Base-by-base conservation (phyloP, 1,140 invertebrate species). In the Teleogryllus occipitalis region DNA sequence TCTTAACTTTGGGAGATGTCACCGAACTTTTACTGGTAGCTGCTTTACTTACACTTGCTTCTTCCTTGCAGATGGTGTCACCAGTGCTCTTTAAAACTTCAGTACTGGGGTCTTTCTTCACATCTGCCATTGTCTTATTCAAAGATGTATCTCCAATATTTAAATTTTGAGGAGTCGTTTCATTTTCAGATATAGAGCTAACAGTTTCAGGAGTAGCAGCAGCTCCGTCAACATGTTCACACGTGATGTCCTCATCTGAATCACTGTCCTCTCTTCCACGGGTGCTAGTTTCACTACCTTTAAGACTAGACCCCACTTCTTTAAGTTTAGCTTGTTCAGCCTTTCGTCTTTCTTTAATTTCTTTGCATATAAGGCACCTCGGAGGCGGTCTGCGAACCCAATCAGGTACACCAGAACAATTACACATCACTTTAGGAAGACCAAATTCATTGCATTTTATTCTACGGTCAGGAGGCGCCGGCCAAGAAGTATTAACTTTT, bases 381-480 rank as follows among this genome's bases (percentile, higher is more conserved):
- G 76, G 76, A n/a, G 76, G 47, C 0, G 76, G 18, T 21, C 76
- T 77, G 15, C 47, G 47, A 21, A 48, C 39, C 76, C 76, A 77
- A 8, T 47, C 46, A 15, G 76, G 76, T n/a, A 21, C 48, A n/a
- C 76, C 76, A 77, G 10, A 48, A 48, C 76, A 77, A 14, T 47
- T 54, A 18, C 76, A 77, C 76, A 77, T 77, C n/a, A 47, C 21
- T 21, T 77, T 77, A 21, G 76, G 46, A 14, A 77, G 47, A 7
- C 76, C 76, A 47, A 47, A 77, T 22, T 77, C 76, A 77, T 77
- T 77, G 54, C 14, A 77, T 47, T 77, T 47, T 10, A 12, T 47
- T 21, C 12, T 77, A 47, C 15, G 7, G 47, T 49, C 46, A 8
- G 18, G 76, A 8, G 18, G 76, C 47, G 48, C 46, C n/a, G 48